These are phyloP conservation scores for Pipistrellus pygmaeus DNA, from an alignment of 2,797 vertebrate genomes.

Conservation along the genomic window DNA sequence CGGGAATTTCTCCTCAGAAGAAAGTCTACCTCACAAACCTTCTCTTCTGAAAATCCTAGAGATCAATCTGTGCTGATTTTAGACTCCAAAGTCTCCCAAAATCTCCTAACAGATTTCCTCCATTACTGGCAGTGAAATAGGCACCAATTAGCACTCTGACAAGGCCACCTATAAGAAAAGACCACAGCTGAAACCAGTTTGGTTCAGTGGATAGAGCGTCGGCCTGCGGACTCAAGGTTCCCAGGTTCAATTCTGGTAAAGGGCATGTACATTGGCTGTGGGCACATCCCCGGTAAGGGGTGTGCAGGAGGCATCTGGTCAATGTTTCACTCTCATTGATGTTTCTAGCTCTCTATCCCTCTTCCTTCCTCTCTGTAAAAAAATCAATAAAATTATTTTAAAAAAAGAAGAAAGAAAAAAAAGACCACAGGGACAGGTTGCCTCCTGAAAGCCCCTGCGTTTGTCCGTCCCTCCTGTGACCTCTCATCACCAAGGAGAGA, in stretches of 20 bases:
- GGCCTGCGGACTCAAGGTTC: too few species aligned
- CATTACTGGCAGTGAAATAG: slow-evolving; percentile 41
- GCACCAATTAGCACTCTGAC: slow-evolving; percentile 73
- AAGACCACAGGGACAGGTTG: slow-evolving; percentile 38
- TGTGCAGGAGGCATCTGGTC: too few species aligned
- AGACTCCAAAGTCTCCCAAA: slow-evolving; percentile 66
- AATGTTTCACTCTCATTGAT: too few species aligned
- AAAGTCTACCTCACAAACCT: not conserved
- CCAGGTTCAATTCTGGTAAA: too few species aligned
- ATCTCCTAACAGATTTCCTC: slow-evolving; percentile 73
- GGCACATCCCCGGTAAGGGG: too few species aligned
- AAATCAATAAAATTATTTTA: too few species aligned
- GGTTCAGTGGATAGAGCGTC: too few species aligned
- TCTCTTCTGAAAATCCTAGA: slow-evolving; percentile 60
- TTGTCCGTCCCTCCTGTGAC: slow-evolving; percentile 28
- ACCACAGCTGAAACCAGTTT: not conserved
- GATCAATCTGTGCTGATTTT: slow-evolving; percentile 57
- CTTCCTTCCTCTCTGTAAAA: too few species aligned
- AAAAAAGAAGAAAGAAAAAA: not conserved
- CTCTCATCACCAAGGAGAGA: not conserved
- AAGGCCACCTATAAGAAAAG: slow-evolving; percentile 62
- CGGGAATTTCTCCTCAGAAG: slow-evolving; percentile 54
- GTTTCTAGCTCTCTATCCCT: too few species aligned
- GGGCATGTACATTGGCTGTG: too few species aligned
- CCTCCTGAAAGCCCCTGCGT: slow-evolving; percentile 24